phyloP scores from a whole-genome alignment of 2,113 vertebrate species.

The Donacobius atricapilla region DNA sequence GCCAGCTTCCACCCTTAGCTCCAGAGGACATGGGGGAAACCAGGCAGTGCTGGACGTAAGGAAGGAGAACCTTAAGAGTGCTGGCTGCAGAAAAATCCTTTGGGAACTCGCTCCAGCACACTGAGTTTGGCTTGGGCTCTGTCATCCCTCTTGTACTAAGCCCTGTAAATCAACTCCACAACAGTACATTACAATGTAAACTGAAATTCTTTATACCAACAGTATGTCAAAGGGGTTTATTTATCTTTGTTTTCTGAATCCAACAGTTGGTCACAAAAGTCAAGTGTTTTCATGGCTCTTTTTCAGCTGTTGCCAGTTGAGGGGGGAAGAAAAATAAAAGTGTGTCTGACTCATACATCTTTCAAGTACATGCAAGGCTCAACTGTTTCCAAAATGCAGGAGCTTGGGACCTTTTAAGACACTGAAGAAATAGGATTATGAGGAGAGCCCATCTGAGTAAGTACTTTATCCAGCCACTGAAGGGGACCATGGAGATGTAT shows the following conservation, averaged over 20 bases:
- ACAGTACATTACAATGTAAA: constrained; percentile 81
- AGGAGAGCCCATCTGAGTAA: constrained; percentile 98
- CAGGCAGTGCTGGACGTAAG: not conserved
- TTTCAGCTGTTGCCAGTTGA: constrained; percentile 75
- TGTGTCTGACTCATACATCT: constrained; percentile 84
- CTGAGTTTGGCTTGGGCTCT: constrained; percentile 23
- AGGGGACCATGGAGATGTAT: constrained; percentile 97
- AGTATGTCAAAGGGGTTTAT: constrained; percentile 46
- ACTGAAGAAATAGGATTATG: constrained; percentile 98
- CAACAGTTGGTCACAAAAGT: constrained; percentile 93
- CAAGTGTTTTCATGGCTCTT: constrained; percentile 91
- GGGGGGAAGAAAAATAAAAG: not conserved
- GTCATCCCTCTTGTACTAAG: constrained; percentile 52
- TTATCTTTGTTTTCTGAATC: constrained; percentile 74
- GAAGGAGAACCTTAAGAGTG: constrained; percentile 40
- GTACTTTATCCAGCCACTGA: constrained; percentile 99
- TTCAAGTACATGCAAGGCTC: constrained; percentile 91
- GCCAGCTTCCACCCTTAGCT: not conserved
- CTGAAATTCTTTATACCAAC: constrained; percentile 71
- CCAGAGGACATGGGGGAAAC: not conserved
- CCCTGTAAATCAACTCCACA: constrained; percentile 67
- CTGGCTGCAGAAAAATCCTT: constrained; percentile 38
- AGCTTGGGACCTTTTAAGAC: constrained; percentile 79
- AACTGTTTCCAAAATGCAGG: constrained; percentile 66
- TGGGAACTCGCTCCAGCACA: not conserved